Evolutionary conservation across 2,113 vertebrate species (phyloP), one percentile per base, ranked within the genome.

Genomic region (Psammodynastes pulverulentus): DNA sequence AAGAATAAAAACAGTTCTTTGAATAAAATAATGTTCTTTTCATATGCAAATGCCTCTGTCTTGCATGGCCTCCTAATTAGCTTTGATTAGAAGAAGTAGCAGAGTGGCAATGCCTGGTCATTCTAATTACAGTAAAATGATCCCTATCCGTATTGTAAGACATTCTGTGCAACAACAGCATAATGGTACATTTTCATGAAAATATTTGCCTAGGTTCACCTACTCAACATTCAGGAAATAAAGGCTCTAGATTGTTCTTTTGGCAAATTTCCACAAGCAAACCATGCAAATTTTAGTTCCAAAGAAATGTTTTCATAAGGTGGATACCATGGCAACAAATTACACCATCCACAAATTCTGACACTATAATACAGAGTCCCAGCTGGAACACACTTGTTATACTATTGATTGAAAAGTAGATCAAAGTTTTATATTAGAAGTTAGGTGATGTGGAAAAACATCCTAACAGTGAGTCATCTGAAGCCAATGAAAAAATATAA

Each of bases 11-110:
- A 96, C 90, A 17, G 86, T 94, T 84, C 90, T 92, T 96, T 87
- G 96, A 51, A 92, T 43, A 96, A 96, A 95, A 96, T 89, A 0
- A 94, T 92, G 58, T 91, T 96, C 51, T 95, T 97, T 96, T 96
- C 91, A 91, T 95, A 96, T 94, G 88, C 67, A 94, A n/a, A 96
- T 97, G 95, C 19, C 26, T 23, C 91, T 94, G 43, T 86, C 92
- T 96, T 95, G 93, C 34, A 0, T 96, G 94, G 84, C 62, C 93
- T 96, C 95, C 95, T 95, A 97, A 95, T 94, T 96, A 96, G 46
- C 87, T 89, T 94, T 96, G 95, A 95, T 96, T 96, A 94, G 94
- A 92, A 95, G 92, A 95, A 53, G 87, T 94, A 87, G 94, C 92
- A 95, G 92, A 54, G 93, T 97, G 89, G 91, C 58, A 92, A 94